These are phyloP conservation scores for Rana temporaria DNA, from an alignment of 2,113 vertebrate genomes.

Conservation along the genomic window DNA sequence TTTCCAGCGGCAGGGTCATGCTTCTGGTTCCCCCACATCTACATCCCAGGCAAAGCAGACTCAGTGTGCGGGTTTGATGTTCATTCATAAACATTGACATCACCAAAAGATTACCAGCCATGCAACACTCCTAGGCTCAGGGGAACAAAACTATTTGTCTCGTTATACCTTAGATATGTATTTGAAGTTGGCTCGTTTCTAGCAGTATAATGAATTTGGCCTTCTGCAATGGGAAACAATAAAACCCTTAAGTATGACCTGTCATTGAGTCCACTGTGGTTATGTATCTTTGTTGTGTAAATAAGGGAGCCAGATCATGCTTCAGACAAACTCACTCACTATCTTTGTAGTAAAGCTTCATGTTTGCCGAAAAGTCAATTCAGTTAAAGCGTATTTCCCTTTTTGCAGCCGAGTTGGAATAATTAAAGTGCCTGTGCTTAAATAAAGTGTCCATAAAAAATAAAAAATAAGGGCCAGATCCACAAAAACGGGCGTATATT, in stretches of 20 bases:
- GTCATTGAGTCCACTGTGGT: too few species aligned
- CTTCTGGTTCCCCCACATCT: not conserved
- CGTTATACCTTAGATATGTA: conserved; percentile 24
- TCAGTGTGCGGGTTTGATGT: not conserved
- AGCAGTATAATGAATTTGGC: conserved; percentile 42
- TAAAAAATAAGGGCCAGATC: too few species aligned
- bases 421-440: too few species aligned
- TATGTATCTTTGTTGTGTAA: too few species aligned
- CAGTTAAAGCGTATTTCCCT: too few species aligned
- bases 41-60: not conserved
- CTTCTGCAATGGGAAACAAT: conserved; percentile 28
- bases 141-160: conserved; percentile 38
- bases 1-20: conserved; percentile 9
- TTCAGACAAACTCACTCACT: too few species aligned
- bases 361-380: too few species aligned
- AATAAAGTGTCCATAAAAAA: too few species aligned
- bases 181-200: conserved; percentile 43
- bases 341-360: too few species aligned
- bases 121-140: conserved; percentile 21
- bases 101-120: conserved; percentile 17
- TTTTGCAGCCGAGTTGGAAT: too few species aligned
- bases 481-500: too few species aligned
- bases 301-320: too few species aligned
- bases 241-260: conserved; percentile 1
- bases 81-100: conserved; percentile 30